phyloP scores from a whole-genome alignment of 2,797 vertebrate genomes.

The Odontamblyopus rebecca region DNA sequence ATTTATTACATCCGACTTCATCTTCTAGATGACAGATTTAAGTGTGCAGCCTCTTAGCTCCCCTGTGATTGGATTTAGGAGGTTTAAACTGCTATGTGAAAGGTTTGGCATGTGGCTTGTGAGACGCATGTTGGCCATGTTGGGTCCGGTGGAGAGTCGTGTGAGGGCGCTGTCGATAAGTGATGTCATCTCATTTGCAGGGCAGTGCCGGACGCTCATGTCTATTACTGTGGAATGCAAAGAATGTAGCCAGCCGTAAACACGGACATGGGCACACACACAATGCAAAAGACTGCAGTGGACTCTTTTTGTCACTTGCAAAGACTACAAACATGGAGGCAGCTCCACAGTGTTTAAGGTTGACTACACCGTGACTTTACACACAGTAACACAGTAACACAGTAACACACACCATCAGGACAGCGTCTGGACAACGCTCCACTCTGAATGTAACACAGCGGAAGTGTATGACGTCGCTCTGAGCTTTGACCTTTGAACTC shows the following conservation, averaged over 20 bases:
- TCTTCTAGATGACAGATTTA: conserved; percentile 42
- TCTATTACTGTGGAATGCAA: conserved; percentile 89
- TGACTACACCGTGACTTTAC: conserved; percentile 60
- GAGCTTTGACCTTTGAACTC: conserved; percentile 55
- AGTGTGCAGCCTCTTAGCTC: conserved; percentile 23
- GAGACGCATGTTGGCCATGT: conserved; percentile 82
- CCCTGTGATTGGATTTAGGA: conserved; percentile 45
- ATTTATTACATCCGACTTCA: conserved; percentile 49
- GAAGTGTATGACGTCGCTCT: conserved; percentile 49
- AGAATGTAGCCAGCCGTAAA: conserved; percentile 88
- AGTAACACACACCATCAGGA: conserved; percentile 61
- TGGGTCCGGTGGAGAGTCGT: conserved; percentile 75
- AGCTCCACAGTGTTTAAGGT: conserved; percentile 70
- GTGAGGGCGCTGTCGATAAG: conserved; percentile 83
- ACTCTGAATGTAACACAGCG: conserved; percentile 76
- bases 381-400: conserved; percentile 55
- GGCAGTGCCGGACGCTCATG: conserved; percentile 87
- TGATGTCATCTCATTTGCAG: conserved; percentile 87
- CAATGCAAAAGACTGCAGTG: conserved; percentile 79
- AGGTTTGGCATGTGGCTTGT: conserved; percentile 73
- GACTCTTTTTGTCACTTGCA: conserved; percentile 59
- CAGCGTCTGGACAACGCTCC: conserved; percentile 62
- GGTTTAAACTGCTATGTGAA: conserved; percentile 49
- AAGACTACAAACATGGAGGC: conserved; percentile 71
- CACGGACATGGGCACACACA: conserved; percentile 80